A percentile compares a stretch with the other conserved stretches of the same genome.
Conservation (phyloP, 2,888 invertebrate genomes). For the Allacma fusca region DNA sequence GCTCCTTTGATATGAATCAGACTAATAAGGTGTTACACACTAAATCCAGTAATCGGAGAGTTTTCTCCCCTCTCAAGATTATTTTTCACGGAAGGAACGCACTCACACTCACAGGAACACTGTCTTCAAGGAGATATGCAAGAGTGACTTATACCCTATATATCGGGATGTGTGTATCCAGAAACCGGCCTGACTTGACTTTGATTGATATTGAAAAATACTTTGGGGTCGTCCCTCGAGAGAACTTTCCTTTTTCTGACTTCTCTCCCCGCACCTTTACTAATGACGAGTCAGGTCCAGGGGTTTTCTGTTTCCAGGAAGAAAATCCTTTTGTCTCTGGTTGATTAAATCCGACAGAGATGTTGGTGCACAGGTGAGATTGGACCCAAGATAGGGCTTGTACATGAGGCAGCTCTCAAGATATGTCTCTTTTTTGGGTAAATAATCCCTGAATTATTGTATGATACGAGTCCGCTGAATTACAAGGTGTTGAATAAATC, state of each 20-base stretch:
- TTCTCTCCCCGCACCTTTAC: too few species aligned
- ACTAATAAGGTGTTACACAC: background rate
- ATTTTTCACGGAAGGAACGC: too few species aligned
- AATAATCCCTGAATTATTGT: background rate
- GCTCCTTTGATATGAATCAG: constrained; percentile 3
- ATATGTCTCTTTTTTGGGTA: constrained; percentile 11
- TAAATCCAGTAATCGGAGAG: background rate
- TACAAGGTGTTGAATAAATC: constrained; percentile 33
- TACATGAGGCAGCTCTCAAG: background rate
- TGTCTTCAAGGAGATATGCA: background rate
- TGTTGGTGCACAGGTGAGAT: background rate
- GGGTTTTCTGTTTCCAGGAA: too few species aligned
- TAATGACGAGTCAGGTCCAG: too few species aligned
- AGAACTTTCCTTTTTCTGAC: too few species aligned
- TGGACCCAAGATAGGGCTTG: background rate
- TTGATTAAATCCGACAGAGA: background rate
- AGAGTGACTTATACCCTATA: background rate
- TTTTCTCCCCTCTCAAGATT: background rate
- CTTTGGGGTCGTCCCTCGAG: background rate
- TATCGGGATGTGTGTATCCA: background rate
- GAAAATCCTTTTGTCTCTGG: too few species aligned
- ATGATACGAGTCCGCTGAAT: constrained; percentile 9
- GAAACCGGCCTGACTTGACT: constrained; percentile 21
- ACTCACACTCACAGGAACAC: too few species aligned
- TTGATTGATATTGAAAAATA: constrained; percentile 42